These are phyloP conservation scores for Drosophila orena DNA, from an alignment of 1,140 invertebrate genomes.

Conservation along the genomic window DNA sequence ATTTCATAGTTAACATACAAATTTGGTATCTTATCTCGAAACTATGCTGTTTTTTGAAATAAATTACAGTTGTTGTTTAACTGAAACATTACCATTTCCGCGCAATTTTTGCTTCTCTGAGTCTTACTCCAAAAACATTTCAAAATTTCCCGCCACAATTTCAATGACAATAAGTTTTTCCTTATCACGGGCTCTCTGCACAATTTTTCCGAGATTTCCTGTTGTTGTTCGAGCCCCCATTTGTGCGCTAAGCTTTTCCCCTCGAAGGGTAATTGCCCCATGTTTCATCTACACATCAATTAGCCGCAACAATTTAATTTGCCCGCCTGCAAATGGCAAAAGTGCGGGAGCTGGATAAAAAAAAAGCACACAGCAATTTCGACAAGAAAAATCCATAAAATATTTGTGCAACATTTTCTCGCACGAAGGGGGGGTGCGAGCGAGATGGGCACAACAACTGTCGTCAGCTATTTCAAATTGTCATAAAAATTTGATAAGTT, in stretches of 20 bases:
- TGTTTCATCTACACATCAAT: slow-evolving; percentile 73
- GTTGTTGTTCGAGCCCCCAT: slow-evolving; percentile 43
- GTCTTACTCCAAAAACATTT: slow-evolving; percentile 18
- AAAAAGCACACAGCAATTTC: slow-evolving; percentile 22
- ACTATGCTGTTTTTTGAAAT: neutral
- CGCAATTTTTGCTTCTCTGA: neutral
- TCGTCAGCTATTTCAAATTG: slow-evolving; percentile 79
- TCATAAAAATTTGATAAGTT: slow-evolving; percentile 78
- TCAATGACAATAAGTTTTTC: slow-evolving; percentile 7
- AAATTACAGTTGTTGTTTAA: neutral
- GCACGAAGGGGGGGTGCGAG: slow-evolving; percentile 21
- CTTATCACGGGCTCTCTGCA: neutral
- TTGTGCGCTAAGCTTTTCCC: slow-evolving; percentile 68
- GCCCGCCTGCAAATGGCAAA: slow-evolving; percentile 44
- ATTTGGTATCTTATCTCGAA: neutral
- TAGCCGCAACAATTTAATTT: slow-evolving; percentile 77
- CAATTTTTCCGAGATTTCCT: slow-evolving; percentile 1
- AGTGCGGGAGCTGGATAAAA: slow-evolving; percentile 11
- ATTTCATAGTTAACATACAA: no score
- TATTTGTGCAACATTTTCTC: slow-evolving; percentile 60
- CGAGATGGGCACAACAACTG: slow-evolving; percentile 40
- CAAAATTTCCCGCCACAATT: slow-evolving; percentile 14
- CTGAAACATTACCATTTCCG: neutral
- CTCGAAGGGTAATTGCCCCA: slow-evolving; percentile 45
- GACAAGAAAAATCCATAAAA: slow-evolving; percentile 79